Percentiles rank a stretch among this genome's conserved stretches.
Evolutionary conservation across 2,888 invertebrate genomes (phyloP).

Genomic region (Mythimna ferrago): DNA sequence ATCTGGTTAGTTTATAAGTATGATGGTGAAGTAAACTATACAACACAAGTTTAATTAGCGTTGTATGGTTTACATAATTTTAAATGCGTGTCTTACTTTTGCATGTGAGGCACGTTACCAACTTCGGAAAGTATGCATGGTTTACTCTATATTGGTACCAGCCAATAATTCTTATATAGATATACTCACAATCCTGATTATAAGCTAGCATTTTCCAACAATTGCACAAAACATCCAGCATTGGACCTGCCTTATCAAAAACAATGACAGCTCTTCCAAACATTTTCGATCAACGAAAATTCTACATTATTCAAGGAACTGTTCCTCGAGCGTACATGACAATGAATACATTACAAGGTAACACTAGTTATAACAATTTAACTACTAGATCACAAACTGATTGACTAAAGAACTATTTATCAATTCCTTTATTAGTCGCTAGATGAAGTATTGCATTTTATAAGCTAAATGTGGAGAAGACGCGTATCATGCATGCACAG

Average conservation of each 20-base stretch:
- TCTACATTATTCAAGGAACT: constrained; percentile 20
- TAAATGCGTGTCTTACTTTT: no score
- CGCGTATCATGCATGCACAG: constrained; percentile 72
- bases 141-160: neutral
- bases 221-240: constrained; percentile 7
- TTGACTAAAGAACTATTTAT: constrained; percentile 83
- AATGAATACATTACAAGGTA: constrained; percentile 63
- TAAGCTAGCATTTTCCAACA: constrained; percentile 11
- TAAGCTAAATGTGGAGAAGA: constrained; percentile 60
- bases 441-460: constrained; percentile 66
- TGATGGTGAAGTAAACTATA: no score
- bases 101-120: no score
- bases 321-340: constrained; percentile 40
- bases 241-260: constrained; percentile 17
- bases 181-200: neutral
- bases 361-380: constrained; percentile 70
- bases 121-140: no score
- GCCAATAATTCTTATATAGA: neutral
- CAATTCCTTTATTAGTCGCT: constrained; percentile 84
- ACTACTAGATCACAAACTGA: constrained; percentile 85
- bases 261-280: constrained; percentile 25
- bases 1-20: no score
- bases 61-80: no score
- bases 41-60: no score
- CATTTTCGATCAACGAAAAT: constrained; percentile 47